These are phyloP conservation scores for Platycnemis pennipes DNA, from an alignment of 2,888 invertebrate species.

Conservation along the genomic window DNA sequence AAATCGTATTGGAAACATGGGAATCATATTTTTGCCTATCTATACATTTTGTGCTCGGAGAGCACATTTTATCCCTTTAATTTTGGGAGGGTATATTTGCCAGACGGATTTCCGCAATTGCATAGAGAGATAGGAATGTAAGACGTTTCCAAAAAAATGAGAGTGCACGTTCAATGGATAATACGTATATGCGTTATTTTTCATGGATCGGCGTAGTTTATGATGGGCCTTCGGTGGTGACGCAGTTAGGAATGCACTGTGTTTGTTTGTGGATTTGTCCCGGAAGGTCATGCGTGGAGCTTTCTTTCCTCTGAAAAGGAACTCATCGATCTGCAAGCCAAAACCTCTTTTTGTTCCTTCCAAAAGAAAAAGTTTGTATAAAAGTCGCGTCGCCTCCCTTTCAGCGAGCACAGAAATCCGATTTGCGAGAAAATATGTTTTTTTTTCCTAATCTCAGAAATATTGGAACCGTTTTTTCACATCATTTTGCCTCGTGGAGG, in stretches of 20 bases:
- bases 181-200: no score
- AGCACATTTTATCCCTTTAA: no score
- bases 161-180: no score
- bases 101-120: no score
- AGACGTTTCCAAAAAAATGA: no score
- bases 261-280: neutral
- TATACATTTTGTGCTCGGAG: no score
- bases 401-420: neutral
- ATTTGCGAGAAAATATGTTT: constrained; percentile 8
- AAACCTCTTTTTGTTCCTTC: neutral
- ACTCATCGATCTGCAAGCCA: neutral
- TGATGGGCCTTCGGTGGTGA: no score
- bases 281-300: constrained; percentile 16
- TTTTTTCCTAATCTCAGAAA: constrained; percentile 7
- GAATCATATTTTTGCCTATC: no score
- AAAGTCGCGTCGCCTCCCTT: neutral
- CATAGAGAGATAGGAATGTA: no score
- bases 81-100: no score
- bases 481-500: neutral
- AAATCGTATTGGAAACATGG: no score
- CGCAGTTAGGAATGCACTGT: neutral
- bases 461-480: neutral
- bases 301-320: neutral
- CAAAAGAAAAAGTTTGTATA: neutral
- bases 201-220: no score